phyloP scores from a whole-genome alignment of 2,113 vertebrate species.

The Coryphaenoides rupestris region DNA sequence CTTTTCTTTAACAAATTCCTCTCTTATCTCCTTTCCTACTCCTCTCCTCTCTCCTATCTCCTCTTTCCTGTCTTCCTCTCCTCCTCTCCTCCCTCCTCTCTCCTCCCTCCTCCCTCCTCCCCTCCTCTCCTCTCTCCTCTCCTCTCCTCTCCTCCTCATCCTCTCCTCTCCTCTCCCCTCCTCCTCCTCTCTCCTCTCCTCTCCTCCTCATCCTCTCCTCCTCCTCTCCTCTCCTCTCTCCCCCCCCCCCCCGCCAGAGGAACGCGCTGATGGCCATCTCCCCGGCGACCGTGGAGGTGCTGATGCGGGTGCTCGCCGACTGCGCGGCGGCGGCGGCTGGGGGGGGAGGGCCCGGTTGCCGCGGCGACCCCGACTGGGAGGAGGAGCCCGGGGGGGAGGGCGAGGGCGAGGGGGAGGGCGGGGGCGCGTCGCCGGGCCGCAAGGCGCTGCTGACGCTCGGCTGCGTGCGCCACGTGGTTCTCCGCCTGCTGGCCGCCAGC shows the following conservation, averaged over 20 bases:
- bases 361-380: slow-evolving; percentile 68
- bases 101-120: not conserved
- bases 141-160: not conserved
- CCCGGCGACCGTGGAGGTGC: slow-evolving; percentile 96
- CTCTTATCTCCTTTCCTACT: not conserved
- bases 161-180: not conserved
- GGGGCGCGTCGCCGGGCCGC: slow-evolving; percentile 82
- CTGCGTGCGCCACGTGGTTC: slow-evolving; percentile 93
- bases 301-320: slow-evolving; percentile 90
- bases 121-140: not conserved
- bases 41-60: not conserved
- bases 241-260: slow-evolving; percentile 67
- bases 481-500: slow-evolving; percentile 89
- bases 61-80: not conserved
- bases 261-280: slow-evolving; percentile 95
- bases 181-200: too few relatives aligned
- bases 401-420: slow-evolving; percentile 79
- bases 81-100: not conserved
- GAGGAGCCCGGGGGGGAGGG: slow-evolving; percentile 74
- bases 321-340: slow-evolving; percentile 73
- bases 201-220: too few relatives aligned
- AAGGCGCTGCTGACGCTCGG: slow-evolving; percentile 88
- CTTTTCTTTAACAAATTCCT: not conserved
- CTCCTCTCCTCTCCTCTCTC: too few relatives aligned
- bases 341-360: too few relatives aligned